phyloP scores from a whole-genome alignment of 2,888 invertebrate species.

The Linnaemya vulpina region DNA sequence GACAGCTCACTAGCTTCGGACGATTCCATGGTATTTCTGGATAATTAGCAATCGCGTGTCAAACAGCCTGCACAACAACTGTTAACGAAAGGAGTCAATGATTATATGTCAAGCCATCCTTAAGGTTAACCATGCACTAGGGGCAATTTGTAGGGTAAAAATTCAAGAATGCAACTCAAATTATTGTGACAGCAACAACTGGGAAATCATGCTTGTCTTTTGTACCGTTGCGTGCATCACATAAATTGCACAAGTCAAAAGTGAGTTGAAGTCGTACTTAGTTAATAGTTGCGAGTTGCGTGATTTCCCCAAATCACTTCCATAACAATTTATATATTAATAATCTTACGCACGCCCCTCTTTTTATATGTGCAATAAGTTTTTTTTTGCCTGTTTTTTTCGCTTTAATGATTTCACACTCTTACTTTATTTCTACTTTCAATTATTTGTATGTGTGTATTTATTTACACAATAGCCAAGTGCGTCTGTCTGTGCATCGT shows the following conservation, averaged over 20 bases:
- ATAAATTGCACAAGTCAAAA: conserved; percentile 47
- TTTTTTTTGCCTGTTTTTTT: conserved; percentile 36
- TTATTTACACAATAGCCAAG: conserved; percentile 21
- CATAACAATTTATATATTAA: conserved; percentile 57
- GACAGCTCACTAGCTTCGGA: too few species aligned
- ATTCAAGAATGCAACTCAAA: conserved; percentile 47
- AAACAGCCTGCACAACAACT: too few species aligned
- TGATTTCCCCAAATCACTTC: conserved; percentile 57
- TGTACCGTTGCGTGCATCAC: conserved; percentile 38
- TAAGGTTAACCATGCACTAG: background rate
- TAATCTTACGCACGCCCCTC: conserved; percentile 52
- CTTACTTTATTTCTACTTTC: conserved; percentile 59
- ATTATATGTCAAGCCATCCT: too few species aligned
- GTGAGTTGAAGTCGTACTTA: conserved; percentile 35
- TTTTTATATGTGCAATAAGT: conserved; percentile 16
- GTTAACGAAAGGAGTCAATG: too few species aligned
- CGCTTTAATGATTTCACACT: conserved; percentile 67
- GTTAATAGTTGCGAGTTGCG: conserved; percentile 53
- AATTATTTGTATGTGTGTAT: conserved; percentile 54
- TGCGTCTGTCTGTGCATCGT: background rate
- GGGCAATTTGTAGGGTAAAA: conserved; percentile 4
- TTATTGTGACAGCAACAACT: conserved; percentile 47
- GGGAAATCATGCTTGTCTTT: conserved; percentile 45
- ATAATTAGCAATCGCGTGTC: too few species aligned
- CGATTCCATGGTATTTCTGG: too few species aligned